phyloP scores from a whole-genome alignment of 2,113 vertebrate species.

The western clawed frog (Xenopus tropicalis) region DNA sequence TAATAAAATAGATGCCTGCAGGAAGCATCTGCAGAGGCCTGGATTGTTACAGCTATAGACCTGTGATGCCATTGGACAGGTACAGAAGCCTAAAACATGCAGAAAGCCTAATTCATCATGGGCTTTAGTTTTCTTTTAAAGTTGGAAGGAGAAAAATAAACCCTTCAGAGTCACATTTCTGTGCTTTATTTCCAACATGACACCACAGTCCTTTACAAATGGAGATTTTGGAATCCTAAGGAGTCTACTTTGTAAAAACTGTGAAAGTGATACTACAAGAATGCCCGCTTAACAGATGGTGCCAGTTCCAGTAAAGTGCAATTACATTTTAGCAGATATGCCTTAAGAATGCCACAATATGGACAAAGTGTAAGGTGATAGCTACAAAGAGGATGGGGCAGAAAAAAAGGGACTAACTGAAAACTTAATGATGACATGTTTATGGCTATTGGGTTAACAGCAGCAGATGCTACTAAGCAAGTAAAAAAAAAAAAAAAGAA shows the following conservation, averaged over 20 bases:
- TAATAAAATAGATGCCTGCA: too few relatives aligned
- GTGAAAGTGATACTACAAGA: conserved; percentile 20
- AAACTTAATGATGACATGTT: conserved; percentile 39
- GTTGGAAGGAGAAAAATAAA: too few relatives aligned
- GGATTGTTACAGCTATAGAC: too few relatives aligned
- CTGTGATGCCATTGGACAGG: too few relatives aligned
- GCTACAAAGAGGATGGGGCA: conserved; percentile 8
- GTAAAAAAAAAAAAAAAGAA: neutral
- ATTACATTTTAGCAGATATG: conserved; percentile 54
- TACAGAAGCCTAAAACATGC: too few relatives aligned
- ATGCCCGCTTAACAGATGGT: conserved; percentile 51
- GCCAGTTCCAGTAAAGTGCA: conserved; percentile 46
- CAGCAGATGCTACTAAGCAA: conserved; percentile 23
- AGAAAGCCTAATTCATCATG: too few relatives aligned
- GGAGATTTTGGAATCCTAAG: conserved; percentile 17
- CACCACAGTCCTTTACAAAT: conserved; percentile 2
- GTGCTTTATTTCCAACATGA: neutral
- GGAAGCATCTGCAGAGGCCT: too few relatives aligned
- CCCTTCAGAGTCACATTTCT: neutral
- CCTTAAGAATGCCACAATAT: conserved; percentile 39
- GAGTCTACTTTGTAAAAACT: conserved; percentile 23
- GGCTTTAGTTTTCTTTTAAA: too few relatives aligned
- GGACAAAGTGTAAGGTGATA: conserved; percentile 42
- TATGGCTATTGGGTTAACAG: conserved; percentile 18
- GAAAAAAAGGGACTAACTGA: conserved; percentile 9